Evolutionary conservation across 2,888 invertebrate genomes (phyloP), one percentile per base, ranked within the genome.

Genomic region (Syrphus vitripennis): DNA sequence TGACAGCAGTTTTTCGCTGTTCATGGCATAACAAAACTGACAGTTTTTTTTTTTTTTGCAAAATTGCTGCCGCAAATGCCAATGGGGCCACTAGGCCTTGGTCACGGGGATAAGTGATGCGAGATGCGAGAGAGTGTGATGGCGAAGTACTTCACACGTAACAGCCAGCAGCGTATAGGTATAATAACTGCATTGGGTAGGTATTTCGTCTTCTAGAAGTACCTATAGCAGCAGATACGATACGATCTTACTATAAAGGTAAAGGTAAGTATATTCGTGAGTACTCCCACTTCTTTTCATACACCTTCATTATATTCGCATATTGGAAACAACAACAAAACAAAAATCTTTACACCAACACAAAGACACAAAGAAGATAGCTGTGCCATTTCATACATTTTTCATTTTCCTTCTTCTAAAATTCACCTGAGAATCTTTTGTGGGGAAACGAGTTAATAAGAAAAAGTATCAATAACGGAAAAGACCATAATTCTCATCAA

Each of bases 21-120:
- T 55, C 24, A 45, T 65, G n/a, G 67, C 76, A 48, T 34, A 57
- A 69, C 76, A 50, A 24, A 45, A 75, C 75, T 75, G 50, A 26
- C 50, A 50, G 24, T 48, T 21, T 16, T 67, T 57, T 42, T 45
- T 63, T 67, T 67, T 42, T 48, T 65, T 70, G 79, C 69, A 71
- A 67, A 67, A 29, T 59, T 59, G 59, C 29, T 65, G 65, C 21
- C 5, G 24, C 12, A 34, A 53, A 67, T 72, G 72, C 67, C 81
- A 84, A 81, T 80, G 61, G 53, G 80, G 84, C 80, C 80, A 84
- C 69, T 78, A 83, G 79, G 83, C 84, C 81, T 81, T 81, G 81
- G 84, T 72, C 81, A 84, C 37, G 45, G 67, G 53, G 31, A 16
- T 75, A 42, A 42, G 19, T 40, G 19, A 19, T 42, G 19, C 26